Conservation (phyloP, 2,797 vertebrate species). For the Scolopax rusticola region DNA sequence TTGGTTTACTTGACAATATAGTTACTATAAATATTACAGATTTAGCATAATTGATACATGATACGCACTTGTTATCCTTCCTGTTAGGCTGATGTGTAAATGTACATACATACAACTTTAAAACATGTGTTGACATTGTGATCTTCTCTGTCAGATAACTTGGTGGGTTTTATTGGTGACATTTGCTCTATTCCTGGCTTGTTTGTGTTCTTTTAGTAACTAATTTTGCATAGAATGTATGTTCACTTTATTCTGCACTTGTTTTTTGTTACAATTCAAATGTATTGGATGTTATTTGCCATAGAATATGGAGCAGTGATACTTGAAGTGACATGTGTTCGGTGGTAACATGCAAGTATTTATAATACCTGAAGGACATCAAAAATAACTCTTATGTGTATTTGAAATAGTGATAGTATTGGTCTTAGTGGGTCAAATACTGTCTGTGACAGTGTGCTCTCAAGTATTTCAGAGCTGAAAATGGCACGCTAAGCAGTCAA, state of each 20-base stretch:
- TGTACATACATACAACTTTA: neutral
- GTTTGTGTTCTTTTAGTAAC: neutral
- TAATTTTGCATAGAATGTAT: neutral
- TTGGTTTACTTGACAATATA: neutral
- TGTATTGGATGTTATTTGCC: neutral
- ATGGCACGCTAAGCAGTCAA: neutral
- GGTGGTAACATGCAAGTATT: neutral
- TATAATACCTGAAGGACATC: neutral
- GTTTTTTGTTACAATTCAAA: neutral
- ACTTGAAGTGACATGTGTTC: neutral
- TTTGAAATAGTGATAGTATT: neutral
- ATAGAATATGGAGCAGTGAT: neutral
- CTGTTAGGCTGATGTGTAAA: neutral
- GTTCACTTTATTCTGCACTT: neutral
- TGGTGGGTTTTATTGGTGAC: neutral
- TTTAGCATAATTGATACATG: neutral
- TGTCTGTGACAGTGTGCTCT: neutral
- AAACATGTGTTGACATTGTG: neutral
- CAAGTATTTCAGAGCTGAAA: slow-evolving; percentile 29
- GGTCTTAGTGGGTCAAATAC: neutral
- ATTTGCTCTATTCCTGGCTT: neutral
- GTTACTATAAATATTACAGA: neutral
- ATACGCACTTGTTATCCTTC: neutral
- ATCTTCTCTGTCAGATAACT: neutral
- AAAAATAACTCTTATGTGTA: neutral